Evolutionary conservation across 1,140 invertebrate genomes (phyloP), one percentile per base, ranked within the genome.

Genomic region (Sesamia nonagrioides): DNA sequence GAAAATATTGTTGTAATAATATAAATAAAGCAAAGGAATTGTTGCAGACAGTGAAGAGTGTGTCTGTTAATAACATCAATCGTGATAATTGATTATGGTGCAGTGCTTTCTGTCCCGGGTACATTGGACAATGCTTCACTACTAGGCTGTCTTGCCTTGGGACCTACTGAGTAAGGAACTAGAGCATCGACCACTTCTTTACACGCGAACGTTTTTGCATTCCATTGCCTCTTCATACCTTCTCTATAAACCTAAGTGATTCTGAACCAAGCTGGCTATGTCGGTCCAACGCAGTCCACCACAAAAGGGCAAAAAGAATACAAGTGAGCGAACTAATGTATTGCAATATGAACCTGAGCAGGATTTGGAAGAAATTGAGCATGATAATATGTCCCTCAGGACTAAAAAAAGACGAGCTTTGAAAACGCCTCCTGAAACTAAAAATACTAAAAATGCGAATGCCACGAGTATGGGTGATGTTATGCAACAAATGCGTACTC

Each of bases 401-500:
- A 27, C 54, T 27, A 9, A 58, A 7, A 58, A 58, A 33, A 58
- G 54, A 58, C 54, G 54, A 58, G 54, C 54, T 58, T 33, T 58
- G 9, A 58, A 4, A 58, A 33, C 54, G 18, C 54, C 54, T 58
- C 54, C 54, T 27, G 21, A 58, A 8, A 4, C 13, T 58, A 33
- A 58, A 58, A 21, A 0, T 13, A 33, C n/a, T n/a, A n/a, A n/a
- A n/a, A n/a, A n/a, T n/a, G n/a, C 54, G 21, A 33, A 58, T 33
- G 54, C 54, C 33, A 8, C 54, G 6, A 33, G 21, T 58, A 33
- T 58, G 54, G 54, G 9, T 58, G 6, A 33, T 58, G 54, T 58
- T 33, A 58, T 58, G 54, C 54, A 8, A 13, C 21, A 58, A 58
- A 58, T 58, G 54, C 54, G 54, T 58, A 58, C 54, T 33, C 54